Conservation (phyloP, 2,113 vertebrate genomes). For the Brienomyrus brachyistius region DNA sequence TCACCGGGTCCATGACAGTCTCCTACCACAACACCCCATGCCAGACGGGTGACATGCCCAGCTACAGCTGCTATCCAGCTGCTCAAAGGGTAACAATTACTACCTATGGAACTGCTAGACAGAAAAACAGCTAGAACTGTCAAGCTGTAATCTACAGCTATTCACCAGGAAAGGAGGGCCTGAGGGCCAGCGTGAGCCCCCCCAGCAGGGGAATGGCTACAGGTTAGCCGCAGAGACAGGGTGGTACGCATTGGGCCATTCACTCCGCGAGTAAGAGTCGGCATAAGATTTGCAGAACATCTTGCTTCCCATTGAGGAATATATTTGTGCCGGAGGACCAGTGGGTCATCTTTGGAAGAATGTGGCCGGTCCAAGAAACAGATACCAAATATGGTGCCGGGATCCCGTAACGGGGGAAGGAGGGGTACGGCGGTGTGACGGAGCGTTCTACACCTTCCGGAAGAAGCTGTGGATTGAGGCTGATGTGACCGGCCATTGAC, state of each 20-base stretch:
- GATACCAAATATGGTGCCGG: background rate
- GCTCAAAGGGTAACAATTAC: background rate
- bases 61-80: background rate
- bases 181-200: background rate
- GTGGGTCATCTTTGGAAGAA: background rate
- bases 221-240: background rate
- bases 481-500: background rate
- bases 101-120: background rate
- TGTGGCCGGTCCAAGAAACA: background rate
- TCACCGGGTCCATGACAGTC: background rate
- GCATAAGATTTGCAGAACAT: background rate
- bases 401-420: background rate
- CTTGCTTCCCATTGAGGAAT: background rate
- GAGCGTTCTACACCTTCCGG: background rate
- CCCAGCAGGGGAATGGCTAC: background rate
- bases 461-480: background rate
- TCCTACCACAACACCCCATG: background rate
- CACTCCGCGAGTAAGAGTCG: background rate
- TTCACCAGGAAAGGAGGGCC: background rate
- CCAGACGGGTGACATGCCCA: background rate
- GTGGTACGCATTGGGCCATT: background rate
- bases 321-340: background rate
- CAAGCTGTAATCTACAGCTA: background rate
- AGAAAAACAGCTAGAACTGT: background rate
- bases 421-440: background rate